Percentiles rank a stretch among this genome's conserved stretches.
Evolutionary conservation across 2,113 vertebrate species (phyloP).

Genomic region (Sinocyclocheilus maitianheensis): DNA sequence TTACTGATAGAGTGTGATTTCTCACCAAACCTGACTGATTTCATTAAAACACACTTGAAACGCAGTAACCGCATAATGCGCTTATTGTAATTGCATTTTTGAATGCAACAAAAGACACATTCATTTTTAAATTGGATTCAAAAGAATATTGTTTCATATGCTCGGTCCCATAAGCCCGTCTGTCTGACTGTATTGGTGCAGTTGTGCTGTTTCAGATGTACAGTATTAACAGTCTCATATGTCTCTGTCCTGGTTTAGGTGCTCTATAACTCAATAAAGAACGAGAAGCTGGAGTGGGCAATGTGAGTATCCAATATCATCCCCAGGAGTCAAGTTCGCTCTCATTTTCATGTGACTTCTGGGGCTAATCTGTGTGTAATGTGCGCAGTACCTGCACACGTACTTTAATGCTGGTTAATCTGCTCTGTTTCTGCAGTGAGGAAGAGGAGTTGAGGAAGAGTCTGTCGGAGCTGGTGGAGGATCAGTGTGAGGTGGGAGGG

Average conservation of each 20-base stretch:
- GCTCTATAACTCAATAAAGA: conserved; percentile 97
- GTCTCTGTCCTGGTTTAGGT: conserved; percentile 74
- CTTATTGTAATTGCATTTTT: not conserved
- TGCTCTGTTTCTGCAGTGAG: conserved; percentile 77
- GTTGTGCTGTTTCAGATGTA: not conserved
- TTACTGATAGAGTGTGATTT: conserved; percentile 12
- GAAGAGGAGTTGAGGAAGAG: conserved; percentile 97
- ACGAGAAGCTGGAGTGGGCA: conserved; percentile 97
- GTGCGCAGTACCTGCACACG: conserved; percentile 23
- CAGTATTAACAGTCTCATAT: conserved; percentile 11
- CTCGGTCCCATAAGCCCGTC: not conserved
- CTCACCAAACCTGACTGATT: not conserved
- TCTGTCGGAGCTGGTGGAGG: conserved; percentile 94
- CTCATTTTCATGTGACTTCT: conserved; percentile 13
- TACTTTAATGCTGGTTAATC: conserved; percentile 56
- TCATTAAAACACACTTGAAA: not conserved
- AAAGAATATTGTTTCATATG: not conserved
- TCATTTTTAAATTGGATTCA: not conserved
- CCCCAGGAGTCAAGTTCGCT: not conserved
- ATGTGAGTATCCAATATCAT: conserved; percentile 84
- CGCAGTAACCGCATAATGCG: not conserved
- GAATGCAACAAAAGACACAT: not conserved
- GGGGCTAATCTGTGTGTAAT: not conserved
- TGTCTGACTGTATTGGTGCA: not conserved
- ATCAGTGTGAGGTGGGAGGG: conserved; percentile 87